Conservation (phyloP, 2,113 vertebrate species). For the Pachyramphus minor region DNA sequence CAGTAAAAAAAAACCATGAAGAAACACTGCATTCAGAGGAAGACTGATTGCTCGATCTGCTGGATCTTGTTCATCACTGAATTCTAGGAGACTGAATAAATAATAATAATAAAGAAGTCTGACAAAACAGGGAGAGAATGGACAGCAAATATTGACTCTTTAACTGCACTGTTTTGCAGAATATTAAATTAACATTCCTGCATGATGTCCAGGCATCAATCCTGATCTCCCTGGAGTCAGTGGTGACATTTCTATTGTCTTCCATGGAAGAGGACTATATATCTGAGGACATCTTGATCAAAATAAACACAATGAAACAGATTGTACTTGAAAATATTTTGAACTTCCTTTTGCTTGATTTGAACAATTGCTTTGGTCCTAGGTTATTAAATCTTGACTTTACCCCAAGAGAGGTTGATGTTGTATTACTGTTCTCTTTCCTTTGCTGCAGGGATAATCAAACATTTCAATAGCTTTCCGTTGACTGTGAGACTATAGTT, state of each 20-base stretch:
- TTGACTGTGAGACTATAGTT: slow-evolving; percentile 15
- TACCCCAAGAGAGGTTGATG: slow-evolving; percentile 47
- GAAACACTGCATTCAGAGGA: not conserved
- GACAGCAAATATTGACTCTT: not conserved
- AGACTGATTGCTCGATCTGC: rapidly evolving
- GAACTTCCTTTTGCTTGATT: slow-evolving; percentile 48
- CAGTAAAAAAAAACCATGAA: not conserved
- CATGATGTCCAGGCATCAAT: not conserved
- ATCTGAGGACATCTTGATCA: slow-evolving; percentile 29
- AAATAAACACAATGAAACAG: slow-evolving; percentile 48
- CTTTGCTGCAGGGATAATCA: slow-evolving; percentile 58
- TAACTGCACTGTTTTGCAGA: not conserved
- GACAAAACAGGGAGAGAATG: not conserved
- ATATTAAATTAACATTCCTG: slow-evolving; percentile 30
- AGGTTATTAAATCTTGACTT: slow-evolving; percentile 52
- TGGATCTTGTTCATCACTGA: not conserved
- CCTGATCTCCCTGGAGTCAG: not conserved
- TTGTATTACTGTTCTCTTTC: slow-evolving; percentile 38
- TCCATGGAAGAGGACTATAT: not conserved
- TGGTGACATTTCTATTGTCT: slow-evolving; percentile 50
- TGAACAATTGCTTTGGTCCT: slow-evolving; percentile 42
- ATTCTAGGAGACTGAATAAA: not conserved
- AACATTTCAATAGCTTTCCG: slow-evolving; percentile 60
- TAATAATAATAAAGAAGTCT: not conserved
- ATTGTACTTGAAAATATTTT: slow-evolving; percentile 43